Conservation (phyloP, 1,140 invertebrate genomes). For the Pseudoatta argentina region DNA sequence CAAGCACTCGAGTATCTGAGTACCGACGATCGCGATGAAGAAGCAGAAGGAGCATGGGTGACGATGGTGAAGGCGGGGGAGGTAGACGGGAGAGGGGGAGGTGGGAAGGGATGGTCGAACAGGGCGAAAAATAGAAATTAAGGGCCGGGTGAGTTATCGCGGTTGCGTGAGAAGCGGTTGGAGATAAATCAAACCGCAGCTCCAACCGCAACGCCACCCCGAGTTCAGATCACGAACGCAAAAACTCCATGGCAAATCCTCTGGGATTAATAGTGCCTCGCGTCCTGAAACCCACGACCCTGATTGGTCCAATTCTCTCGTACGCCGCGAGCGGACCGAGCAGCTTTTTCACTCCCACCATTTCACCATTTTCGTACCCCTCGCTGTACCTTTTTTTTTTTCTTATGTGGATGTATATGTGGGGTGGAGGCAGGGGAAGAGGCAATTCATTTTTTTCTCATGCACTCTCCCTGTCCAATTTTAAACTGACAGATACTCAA, state of each 20-base stretch:
- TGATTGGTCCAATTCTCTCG: conserved; percentile 76
- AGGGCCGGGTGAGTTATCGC: conserved; percentile 83
- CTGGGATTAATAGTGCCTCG: conserved; percentile 78
- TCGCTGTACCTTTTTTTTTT: background rate
- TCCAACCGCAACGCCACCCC: conserved; percentile 77
- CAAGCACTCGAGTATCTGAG: conserved; percentile 11
- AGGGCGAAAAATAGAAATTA: conserved; percentile 84
- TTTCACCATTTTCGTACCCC: conserved; percentile 33
- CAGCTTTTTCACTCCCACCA: conserved; percentile 53
- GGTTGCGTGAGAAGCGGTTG: conserved; percentile 83
- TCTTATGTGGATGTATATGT: background rate
- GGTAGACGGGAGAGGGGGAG: no score
- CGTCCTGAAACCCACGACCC: conserved; percentile 66
- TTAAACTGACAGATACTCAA: conserved; percentile 69
- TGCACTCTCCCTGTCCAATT: conserved; percentile 47
- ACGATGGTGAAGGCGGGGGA: conserved; percentile 39
- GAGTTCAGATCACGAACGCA: conserved; percentile 76
- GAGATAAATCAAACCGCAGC: conserved; percentile 85
- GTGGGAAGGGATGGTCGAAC: conserved; percentile 9
- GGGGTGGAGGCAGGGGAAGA: no score
- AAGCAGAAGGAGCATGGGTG: conserved; percentile 30
- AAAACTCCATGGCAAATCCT: conserved; percentile 79
- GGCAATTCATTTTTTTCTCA: conserved; percentile 10
- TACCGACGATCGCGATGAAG: conserved; percentile 55
- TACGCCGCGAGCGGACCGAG: conserved; percentile 57